Base-by-base conservation (phyloP, 2,888 invertebrate genomes). In the Apamea epomidion region DNA sequence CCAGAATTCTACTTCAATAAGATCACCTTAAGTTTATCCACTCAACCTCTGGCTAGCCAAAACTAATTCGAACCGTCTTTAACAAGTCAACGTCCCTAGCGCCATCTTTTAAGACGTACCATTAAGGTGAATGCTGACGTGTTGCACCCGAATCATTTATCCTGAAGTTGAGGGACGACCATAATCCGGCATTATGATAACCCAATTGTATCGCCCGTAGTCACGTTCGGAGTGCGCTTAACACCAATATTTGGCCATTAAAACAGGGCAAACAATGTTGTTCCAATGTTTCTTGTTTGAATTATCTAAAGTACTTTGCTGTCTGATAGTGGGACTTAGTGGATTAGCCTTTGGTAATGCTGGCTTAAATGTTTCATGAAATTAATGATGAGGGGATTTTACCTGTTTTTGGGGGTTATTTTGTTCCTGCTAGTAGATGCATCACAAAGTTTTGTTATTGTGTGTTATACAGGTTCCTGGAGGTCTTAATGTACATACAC, bases 181-280 rank as follows among this genome's bases (percentile, higher is more conserved):
- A 74, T 83, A 80, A 89, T 78, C 69, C 74, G 14, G 37, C 51
- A 80, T 77, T 81, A 82, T 69, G 60, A 70, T 81, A 82, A 78
- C 82, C 82, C 67, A 87, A 86, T 84, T 82, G 81, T 88, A 88
- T 89, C 88, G 85, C 83, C 82, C 83, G 82, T 82, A 90, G 91
- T 91, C 92, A 92, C 92, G 92, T 90, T 90, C 86, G 60, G 16
- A 88, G 79, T 88, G 88, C 87, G 85, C 88, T 87, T 79, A 89
- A 90, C 84, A 88, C 88, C 91, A 93, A 94, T 94, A 92, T 93
- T 93, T 93, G 92, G 87, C 93, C 93, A 93, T 93, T 94, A 93
- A 90, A 93, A 91, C 91, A 85, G 74, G 69, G 88, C 90, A 92
- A 91, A 92, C 93, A 93, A 91, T 88, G 83, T 82, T 90, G 90